Evolutionary conservation across 2,797 vertebrate genomes (phyloP), one percentile per base, ranked within the genome.

Genomic region (Schizopygopsis malacanthus): DNA sequence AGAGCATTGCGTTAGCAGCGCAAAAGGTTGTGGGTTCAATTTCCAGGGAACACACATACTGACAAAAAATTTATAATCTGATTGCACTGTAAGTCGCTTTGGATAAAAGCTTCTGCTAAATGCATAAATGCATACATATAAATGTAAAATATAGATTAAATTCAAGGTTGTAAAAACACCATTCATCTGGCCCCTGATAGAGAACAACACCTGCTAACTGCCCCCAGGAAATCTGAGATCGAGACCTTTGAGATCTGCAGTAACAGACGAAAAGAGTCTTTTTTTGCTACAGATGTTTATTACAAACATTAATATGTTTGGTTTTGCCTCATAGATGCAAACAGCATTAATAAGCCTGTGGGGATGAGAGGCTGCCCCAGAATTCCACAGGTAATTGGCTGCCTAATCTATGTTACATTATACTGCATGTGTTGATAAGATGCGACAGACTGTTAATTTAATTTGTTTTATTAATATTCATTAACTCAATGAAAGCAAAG

Each of bases 391-490:
- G 28, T 86, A 84, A 87, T 84, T 87, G 85, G 72, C 45, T 69
- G 52, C 75, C 75, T 88, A 90, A 90, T 90, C 79, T 79, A 83
- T 56, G 86, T 67, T 45, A 72, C 83, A 76, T 80, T 85, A 83
- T 85, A 75, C 76, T 78, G 47, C 82, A 47, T 56, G 59, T 59
- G 87, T 71, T 84, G 81, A 78, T 82, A 79, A 75, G 79, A 71
- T 43, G 28, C 72, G 79, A 82, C 81, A 73, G 73, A 72, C 43
- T 71, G 65, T 85, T 85, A 16, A 61, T 79, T 79, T 85, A 59
- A 85, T 84, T 84, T 18, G 41, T 28, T 69, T 61, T 37, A 79
- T 79, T 85, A 85, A 70, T 47, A 79, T 71, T 25, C 12, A 70
- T 85, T 85, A 71, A 43, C 25, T 45, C n/a, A 47, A 79, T n/a